Base-by-base conservation (phyloP, 2,113 vertebrate genomes). In the Myotis brandtii region DNA sequence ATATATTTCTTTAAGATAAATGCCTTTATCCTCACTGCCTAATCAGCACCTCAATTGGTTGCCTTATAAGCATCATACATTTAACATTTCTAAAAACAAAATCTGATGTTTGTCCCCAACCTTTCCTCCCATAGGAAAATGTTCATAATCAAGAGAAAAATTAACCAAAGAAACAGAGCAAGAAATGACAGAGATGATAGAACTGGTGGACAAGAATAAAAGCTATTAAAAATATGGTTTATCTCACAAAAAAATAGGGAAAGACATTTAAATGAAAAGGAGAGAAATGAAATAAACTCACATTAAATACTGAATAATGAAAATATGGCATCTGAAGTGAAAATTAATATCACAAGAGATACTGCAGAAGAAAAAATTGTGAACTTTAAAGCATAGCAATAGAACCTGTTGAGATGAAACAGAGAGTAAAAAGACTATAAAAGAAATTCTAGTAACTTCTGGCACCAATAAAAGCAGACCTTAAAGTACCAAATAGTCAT, bases 1-100 rank as follows among this genome's bases (percentile, higher is more conserved):
- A 40, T 91, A n/a, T 52, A 12, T 93, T 72, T 94, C 69, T 86
- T 82, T 62, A 37, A 91, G 13, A 80, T 75, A 80, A 83, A 70
- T 67, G 17, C 37, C 76, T 54, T 46, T 50, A 30, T 52, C 8
- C 20, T 52, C 16, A 59, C n/a, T 89, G 11, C 2, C 62, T 72
- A 85, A 66, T 70, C 14, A 40, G 17, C 10, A 48, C 27, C 20
- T 95, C n/a, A 73, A 8, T 40, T 75, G 2, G n/a, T 70, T 81
- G 59, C 9, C 32, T 52, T 30, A 48, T 6, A 67, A 37, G 72
- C 30, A 62, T 67, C 30, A 52, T 3, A 40, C 59, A 50, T 62
- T 72, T 76, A 92, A 72, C n/a, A 77, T 56, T 32, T 80, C 37
- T 27, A 25, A 56, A 69, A 76, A 25, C 32, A 89, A 80, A 50